These are phyloP conservation scores for Parthenolecanium corni DNA, from an alignment of 2,888 invertebrate genomes.

Conservation along the genomic window DNA sequence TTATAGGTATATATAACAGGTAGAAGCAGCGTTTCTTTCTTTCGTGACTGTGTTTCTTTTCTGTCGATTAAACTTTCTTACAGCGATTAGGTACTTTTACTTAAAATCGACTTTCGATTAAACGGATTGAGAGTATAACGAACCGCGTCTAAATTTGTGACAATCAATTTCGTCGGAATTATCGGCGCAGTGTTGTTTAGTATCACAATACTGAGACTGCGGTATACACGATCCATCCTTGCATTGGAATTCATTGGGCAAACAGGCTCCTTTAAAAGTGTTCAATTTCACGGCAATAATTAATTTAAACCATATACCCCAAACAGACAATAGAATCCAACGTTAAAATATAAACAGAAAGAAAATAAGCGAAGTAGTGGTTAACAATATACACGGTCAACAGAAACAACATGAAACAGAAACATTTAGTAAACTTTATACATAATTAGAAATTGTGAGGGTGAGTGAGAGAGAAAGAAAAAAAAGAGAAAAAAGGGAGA, in stretches of 20 bases:
- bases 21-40: neutral
- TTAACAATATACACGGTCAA: neutral
- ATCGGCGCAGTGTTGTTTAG: conserved; percentile 49
- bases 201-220: conserved; percentile 48
- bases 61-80: neutral
- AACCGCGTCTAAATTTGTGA: conserved; percentile 43
- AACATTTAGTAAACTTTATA: neutral
- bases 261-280: conserved; percentile 30
- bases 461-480: no score
- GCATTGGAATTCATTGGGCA: conserved; percentile 32
- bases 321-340: conserved; percentile 6
- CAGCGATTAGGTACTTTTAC: neutral
- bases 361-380: neutral
- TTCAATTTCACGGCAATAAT: neutral
- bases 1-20: no score
- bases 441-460: no score
- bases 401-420: conserved; percentile 2
- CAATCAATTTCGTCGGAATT: conserved; percentile 52
- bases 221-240: conserved; percentile 50
- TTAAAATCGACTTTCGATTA: neutral
- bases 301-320: neutral
- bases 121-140: conserved; percentile 35
- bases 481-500: no score
- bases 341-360: neutral
- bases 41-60: neutral